Evolutionary conservation across 2,888 invertebrate species (phyloP).

Genomic region (Lypha dubia): DNA sequence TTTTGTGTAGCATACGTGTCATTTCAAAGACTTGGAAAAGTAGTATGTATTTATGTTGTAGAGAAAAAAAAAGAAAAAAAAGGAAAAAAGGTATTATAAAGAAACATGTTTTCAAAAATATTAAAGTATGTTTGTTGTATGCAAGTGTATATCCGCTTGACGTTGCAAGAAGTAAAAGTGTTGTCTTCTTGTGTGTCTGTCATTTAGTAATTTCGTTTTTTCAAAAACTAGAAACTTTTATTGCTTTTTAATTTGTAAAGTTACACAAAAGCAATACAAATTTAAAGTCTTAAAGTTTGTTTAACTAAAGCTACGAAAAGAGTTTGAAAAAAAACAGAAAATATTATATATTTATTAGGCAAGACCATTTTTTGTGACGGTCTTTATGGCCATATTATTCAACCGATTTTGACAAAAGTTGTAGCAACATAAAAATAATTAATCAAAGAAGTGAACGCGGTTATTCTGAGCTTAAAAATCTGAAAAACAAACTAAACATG

Average conservation of each 20-base stretch:
- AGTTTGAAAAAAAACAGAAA: too few relatives aligned
- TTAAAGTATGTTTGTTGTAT: slow-evolving; percentile 11
- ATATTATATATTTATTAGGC: too few relatives aligned
- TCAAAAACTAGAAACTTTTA: neutral
- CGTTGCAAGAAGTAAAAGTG: slow-evolving; percentile 35
- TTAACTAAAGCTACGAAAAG: too few relatives aligned
- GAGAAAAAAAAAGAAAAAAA: neutral
- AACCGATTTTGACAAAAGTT: too few relatives aligned
- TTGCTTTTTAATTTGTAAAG: neutral
- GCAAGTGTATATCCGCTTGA: neutral
- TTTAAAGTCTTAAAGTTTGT: too few relatives aligned
- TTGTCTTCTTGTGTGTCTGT: slow-evolving; percentile 13
- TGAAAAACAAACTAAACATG: too few relatives aligned
- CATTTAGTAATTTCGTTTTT: neutral
- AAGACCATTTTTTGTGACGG: too few relatives aligned
- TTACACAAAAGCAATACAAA: too few relatives aligned
- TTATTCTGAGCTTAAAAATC: too few relatives aligned
- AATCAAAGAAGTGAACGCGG: too few relatives aligned
- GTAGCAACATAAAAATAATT: too few relatives aligned
- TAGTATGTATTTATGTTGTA: neutral
- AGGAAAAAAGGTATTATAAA: neutral
- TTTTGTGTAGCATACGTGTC: slow-evolving; percentile 28
- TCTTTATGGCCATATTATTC: too few relatives aligned
- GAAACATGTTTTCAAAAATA: slow-evolving; percentile 10
- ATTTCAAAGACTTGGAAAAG: slow-evolving; percentile 28